A percentile compares a stretch with the other conserved stretches of the same genome.
These are phyloP conservation scores for Charina bottae DNA, from an alignment of 2,113 vertebrate genomes.

Conservation along the genomic window DNA sequence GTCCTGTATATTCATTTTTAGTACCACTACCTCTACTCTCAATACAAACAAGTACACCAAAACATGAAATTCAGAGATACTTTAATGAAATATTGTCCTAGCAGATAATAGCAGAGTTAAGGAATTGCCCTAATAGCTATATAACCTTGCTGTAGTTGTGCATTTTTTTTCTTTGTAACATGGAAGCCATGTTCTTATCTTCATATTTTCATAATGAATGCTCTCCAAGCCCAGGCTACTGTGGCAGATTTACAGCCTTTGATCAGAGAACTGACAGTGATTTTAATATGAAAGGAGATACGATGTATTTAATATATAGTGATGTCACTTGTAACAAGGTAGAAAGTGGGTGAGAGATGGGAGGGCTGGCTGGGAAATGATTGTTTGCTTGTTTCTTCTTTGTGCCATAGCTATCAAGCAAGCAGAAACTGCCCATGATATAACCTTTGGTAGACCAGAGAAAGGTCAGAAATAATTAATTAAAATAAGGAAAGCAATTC, in stretches of 20 bases:
- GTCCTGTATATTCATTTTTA: constrained; percentile 35
- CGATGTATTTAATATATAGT: constrained; percentile 80
- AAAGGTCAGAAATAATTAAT: constrained; percentile 80
- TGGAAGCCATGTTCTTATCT: constrained; percentile 73
- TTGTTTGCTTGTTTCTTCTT: constrained; percentile 29
- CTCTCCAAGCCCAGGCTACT: constrained; percentile 68
- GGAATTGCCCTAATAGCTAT: constrained; percentile 46
- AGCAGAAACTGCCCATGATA: constrained; percentile 78
- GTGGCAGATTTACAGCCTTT: constrained; percentile 77
- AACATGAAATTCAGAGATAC: constrained; percentile 22
- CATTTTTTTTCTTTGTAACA: constrained; percentile 71
- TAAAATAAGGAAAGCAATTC: constrained; percentile 75
- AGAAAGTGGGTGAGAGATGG: constrained; percentile 42
- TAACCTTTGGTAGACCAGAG: constrained; percentile 78
- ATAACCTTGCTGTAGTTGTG: constrained; percentile 65
- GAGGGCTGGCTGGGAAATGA: background rate
- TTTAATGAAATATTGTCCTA: constrained; percentile 55
- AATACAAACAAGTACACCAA: background rate
- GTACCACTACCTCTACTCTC: constrained; percentile 23
- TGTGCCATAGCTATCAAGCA: constrained; percentile 69
- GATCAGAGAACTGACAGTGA: constrained; percentile 77
- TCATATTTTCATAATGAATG: constrained; percentile 80
- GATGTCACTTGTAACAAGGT: constrained; percentile 81
- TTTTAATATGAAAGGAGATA: constrained; percentile 83
- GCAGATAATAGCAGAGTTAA: constrained; percentile 57